Conservation (phyloP, 2,113 vertebrate genomes). For the Oreochromis tanganicae region DNA sequence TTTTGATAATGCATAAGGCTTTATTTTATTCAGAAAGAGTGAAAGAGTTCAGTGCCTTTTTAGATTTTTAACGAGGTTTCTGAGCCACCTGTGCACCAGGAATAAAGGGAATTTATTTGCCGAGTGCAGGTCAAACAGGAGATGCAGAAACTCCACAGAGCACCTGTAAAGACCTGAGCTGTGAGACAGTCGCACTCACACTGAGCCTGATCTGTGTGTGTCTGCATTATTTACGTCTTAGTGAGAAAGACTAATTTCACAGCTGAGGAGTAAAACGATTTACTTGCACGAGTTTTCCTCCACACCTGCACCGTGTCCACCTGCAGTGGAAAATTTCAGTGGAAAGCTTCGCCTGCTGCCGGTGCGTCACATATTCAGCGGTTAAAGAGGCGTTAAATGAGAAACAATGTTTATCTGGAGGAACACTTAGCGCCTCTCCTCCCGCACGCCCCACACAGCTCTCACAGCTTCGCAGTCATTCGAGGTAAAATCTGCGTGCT, state of each 20-base stretch:
- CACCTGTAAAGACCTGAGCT: background rate
- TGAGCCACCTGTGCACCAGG: background rate
- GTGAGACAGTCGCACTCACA: background rate
- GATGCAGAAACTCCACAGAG: background rate
- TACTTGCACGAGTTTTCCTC: background rate
- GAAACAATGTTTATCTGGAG: background rate
- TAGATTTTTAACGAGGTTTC: background rate
- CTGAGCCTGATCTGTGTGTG: background rate
- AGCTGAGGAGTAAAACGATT: background rate
- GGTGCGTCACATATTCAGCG: background rate
- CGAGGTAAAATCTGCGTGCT: background rate
- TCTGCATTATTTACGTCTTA: rapidly evolving
- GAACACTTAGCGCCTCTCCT: background rate
- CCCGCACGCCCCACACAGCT: background rate
- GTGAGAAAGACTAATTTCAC: background rate
- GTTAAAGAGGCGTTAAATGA: background rate
- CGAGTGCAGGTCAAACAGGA: background rate
- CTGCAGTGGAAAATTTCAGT: background rate
- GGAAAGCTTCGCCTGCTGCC: background rate
- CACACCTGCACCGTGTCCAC: background rate
- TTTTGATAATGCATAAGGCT: background rate
- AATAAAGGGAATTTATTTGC: background rate
- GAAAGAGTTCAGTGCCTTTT: background rate
- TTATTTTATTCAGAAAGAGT: background rate
- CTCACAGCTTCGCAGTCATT: background rate